These are phyloP conservation scores for Chrysopilus asiliformis DNA, from an alignment of 2,888 invertebrate genomes.

Conservation along the genomic window DNA sequence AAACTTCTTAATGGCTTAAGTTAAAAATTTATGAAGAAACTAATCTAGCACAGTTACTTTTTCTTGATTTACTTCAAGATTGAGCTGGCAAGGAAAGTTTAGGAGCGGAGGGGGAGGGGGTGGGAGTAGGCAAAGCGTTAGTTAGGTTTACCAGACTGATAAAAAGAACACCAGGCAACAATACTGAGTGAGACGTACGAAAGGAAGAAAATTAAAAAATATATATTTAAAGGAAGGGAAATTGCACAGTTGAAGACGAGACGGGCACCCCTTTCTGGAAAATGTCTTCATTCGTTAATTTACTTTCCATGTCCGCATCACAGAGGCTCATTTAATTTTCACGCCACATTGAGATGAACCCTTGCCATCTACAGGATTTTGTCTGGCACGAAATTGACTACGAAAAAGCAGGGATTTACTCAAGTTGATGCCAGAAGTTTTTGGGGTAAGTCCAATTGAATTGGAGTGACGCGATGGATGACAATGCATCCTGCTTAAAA, in stretches of 20 bases:
- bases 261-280: background rate
- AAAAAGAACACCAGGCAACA: background rate
- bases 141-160: background rate
- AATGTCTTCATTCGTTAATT: slow-evolving; percentile 6
- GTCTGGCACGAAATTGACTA: background rate
- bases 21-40: no score
- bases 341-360: slow-evolving; percentile 4
- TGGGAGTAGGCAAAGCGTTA: no score
- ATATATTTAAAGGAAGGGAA: background rate
- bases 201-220: background rate
- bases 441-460: no score
- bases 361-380: background rate
- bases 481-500: no score
- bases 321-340: slow-evolving; percentile 9
- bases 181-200: background rate
- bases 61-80: no score
- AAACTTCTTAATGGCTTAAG: no score
- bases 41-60: no score
- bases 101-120: no score
- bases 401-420: no score
- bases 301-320: slow-evolving; percentile 9
- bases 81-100: no score
- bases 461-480: no score
- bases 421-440: no score
- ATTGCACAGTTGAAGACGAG: background rate